Evolutionary conservation across 2,888 invertebrate genomes (phyloP), one percentile per base, ranked within the genome.

Genomic region (Sarcophaga rosellei): DNA sequence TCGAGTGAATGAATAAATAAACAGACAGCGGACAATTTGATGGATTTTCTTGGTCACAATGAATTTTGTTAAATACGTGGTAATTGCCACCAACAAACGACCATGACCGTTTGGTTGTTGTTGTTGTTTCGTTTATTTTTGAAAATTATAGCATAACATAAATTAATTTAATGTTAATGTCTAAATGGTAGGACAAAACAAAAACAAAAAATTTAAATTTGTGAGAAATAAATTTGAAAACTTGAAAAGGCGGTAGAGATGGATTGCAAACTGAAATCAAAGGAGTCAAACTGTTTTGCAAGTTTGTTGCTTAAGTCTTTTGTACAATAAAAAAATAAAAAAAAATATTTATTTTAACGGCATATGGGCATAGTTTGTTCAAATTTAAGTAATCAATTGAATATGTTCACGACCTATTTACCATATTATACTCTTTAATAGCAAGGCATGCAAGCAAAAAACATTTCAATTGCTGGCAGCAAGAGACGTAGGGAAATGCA

Each of bases 81-180:
- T 89, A 88, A 88, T 89, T 89, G 87, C 87, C 88, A 88, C 85
- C 81, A 88, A 88, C 86, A 83, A 85, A 75, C 77, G 84, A 86
- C 81, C 85, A 84, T 86, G 86, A 87, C 83, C 87, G 82, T 79
- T 57, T 65, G 17, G 44, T 15, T 47, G 59, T 69, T 72, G 63
- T 20, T 69, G n/a, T 61, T 69, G 6, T 44, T 65, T 23, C 53
- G 21, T 69, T 23, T 57, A n/a, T 57, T 59, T 66, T 35, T 68
- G 2, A 25, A 61, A 63, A 78, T 79, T 69, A 83, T 47, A 65
- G 8, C 70, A 25, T 61, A 47, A 69, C n/a, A 84, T 79, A 79
- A 79, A 79, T 84, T 65, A 79, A 70, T 53, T 70, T 44, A 80
- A 75, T 75, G 73, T 44, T 53, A 53, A 15, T 53, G 53, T 53